Conservation (phyloP, 2,113 vertebrate species). For the Murina feae region DNA sequence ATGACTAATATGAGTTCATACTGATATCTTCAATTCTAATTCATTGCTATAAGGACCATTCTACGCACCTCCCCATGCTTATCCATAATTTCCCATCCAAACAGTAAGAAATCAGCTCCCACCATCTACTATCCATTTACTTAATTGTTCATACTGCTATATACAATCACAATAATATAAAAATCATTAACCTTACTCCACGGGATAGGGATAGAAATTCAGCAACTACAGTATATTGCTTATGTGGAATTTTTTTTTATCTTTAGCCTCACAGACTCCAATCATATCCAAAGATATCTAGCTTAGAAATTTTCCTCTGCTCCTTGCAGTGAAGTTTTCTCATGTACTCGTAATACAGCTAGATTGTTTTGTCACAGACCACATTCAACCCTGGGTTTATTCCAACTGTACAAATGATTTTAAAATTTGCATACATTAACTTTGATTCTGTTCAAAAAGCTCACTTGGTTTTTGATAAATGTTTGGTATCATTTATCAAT, state of each 20-base stretch:
- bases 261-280: background rate
- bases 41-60: background rate
- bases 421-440: background rate
- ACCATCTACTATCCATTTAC: background rate
- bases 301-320: background rate
- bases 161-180: background rate
- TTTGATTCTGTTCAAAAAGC: background rate
- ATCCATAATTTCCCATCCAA: background rate
- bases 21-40: background rate
- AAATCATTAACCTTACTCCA: background rate
- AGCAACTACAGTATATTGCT: background rate
- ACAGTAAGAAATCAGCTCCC: background rate
- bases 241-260: background rate
- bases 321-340: background rate
- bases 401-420: background rate
- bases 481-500: background rate
- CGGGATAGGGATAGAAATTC: background rate
- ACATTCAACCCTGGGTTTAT: background rate
- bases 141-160: background rate
- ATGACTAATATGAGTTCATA: background rate
- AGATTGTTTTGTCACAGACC: background rate
- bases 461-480: background rate
- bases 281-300: background rate
- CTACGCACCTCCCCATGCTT: background rate
- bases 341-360: background rate